Base-by-base conservation (phyloP, 1,140 invertebrate genomes). In the Solen grandis region DNA sequence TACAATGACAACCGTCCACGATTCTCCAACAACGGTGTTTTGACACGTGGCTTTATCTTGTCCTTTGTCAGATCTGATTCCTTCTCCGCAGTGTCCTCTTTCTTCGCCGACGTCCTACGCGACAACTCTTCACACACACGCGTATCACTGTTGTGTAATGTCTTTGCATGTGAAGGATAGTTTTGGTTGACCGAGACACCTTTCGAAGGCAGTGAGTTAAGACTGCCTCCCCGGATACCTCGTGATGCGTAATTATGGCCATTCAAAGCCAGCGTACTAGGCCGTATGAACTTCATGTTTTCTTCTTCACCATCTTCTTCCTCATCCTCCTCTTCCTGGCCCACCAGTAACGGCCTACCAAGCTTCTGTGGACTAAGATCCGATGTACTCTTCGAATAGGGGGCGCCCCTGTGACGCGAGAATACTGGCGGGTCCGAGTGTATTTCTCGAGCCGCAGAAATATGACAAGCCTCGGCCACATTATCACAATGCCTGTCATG, bases 1-100 rank as follows among this genome's bases (percentile, higher is more conserved):
- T 97, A 97, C 2, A 97, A 90, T 19, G 96, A 97, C 84, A 97
- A 94, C 76, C 96, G 93, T 14, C 93, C 92, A 0, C 95, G 95
- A 5, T 96, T 96, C 1, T 97, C 93, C 89, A 96, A 95, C 0
- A 96, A 95, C 0, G 96, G 96, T 0, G 96, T 97, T 90, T 97
- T 97, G 1, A 97, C 95, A 69, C 96, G 93, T 35, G 96, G 95
- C 78, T 95, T 95, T 19, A 97, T 89, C 55, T 94, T 88, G 8
- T 85, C 92, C n/a, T 54, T 50, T 38, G 27, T 68, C 35, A n/a
- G 22, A 35, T 52, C 55, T 75, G 29, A 70, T 46, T 38, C 38
- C 19, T 46, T 65, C n/a, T 55, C 27, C 60, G 29, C 16, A 25
- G 25, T 60, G n/a, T n/a, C 36, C 33, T 36, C 22, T 57, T 19